Conservation (phyloP, 2,113 vertebrate genomes). For the Sigmodon hispidus region DNA sequence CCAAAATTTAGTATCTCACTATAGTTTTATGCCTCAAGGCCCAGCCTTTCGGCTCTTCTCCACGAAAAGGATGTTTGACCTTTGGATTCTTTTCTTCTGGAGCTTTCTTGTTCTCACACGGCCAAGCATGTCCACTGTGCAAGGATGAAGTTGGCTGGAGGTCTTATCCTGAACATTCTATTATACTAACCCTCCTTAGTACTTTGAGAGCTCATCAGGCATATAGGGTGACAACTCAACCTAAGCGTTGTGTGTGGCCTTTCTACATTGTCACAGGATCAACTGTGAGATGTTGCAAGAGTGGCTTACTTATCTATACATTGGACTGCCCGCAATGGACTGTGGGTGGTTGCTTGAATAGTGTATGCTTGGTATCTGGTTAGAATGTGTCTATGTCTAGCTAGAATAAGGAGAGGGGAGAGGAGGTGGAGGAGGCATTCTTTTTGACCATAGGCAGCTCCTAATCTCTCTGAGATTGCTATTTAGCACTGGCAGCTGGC, state of each 20-base stretch:
- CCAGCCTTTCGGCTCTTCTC: not conserved
- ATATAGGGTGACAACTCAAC: not conserved
- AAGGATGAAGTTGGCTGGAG: slow-evolving; percentile 58
- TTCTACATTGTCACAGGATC: not conserved
- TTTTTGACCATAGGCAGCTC: slow-evolving; percentile 10
- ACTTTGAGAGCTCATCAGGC: not conserved
- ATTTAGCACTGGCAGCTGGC: slow-evolving; percentile 18
- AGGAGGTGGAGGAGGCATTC: not conserved
- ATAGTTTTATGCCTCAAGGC: not conserved
- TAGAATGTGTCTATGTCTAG: not conserved
- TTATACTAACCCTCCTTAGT: not conserved
- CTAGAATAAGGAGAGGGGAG: not conserved
- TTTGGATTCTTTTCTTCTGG: slow-evolving; percentile 31
- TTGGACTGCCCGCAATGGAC: not conserved
- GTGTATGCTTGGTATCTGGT: slow-evolving; percentile 13
- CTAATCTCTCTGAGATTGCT: slow-evolving; percentile 49
- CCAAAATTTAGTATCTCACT: not conserved
- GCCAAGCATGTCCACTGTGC: slow-evolving; percentile 11
- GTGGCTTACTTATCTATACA: not conserved
- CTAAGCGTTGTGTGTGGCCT: not conserved
- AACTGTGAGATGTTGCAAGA: not conserved
- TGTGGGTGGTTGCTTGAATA: not conserved
- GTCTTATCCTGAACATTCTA: slow-evolving; percentile 42
- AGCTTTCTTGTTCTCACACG: not conserved
- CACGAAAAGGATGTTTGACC: not conserved